Evolutionary conservation across 2,113 vertebrate species (phyloP).

Genomic region (Cygnus buccinator): DNA sequence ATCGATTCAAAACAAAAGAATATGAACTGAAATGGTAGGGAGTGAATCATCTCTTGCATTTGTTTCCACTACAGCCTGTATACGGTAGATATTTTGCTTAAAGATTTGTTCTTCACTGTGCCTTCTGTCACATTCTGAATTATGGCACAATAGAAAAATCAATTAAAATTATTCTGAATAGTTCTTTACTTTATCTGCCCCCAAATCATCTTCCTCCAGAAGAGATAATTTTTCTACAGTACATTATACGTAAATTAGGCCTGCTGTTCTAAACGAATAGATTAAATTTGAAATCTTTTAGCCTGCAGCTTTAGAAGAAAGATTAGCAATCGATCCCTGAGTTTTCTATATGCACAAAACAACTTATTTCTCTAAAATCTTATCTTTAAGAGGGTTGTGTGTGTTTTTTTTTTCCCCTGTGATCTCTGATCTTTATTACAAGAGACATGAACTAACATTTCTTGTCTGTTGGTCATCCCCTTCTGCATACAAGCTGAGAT

Average conservation of each 20-base stretch:
- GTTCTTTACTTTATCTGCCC: slow-evolving; percentile 49
- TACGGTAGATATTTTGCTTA: not conserved
- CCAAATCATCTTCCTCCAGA: slow-evolving; percentile 17
- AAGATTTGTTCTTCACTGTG: slow-evolving; percentile 37
- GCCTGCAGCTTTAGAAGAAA: slow-evolving; percentile 29
- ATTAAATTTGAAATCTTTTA: slow-evolving; percentile 16
- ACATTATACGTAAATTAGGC: slow-evolving; percentile 25
- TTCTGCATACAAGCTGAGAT: not conserved
- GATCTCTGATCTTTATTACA: not conserved
- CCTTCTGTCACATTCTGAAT: slow-evolving; percentile 31
- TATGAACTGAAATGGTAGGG: not conserved
- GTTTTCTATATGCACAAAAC: not conserved
- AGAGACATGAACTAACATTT: not conserved
- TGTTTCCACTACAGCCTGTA: not conserved
- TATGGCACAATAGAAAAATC: slow-evolving; percentile 43
- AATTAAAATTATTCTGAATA: slow-evolving; percentile 54
- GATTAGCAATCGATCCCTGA: not conserved
- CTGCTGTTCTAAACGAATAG: slow-evolving; percentile 26
- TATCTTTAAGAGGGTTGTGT: not conserved
- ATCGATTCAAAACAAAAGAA: slow-evolving; percentile 4
- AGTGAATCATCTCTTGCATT: not conserved
- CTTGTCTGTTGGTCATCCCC: not conserved
- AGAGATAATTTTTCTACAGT: slow-evolving; percentile 30
- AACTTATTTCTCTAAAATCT: not conserved
- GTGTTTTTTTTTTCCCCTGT: rapidly evolving